Conservation (phyloP, 2,888 invertebrate species). For the Drosophila tripunctata region DNA sequence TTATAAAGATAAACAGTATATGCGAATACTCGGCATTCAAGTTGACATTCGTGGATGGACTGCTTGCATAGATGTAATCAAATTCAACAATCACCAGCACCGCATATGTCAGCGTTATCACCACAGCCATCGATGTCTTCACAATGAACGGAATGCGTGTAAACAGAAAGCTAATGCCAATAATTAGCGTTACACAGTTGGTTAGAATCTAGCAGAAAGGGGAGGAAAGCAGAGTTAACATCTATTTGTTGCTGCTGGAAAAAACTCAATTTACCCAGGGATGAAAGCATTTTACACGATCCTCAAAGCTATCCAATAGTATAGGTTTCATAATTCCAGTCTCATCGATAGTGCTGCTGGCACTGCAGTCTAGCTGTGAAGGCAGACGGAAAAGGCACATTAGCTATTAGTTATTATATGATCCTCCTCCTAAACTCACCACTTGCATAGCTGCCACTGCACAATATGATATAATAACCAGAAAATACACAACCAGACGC, state of each 20-base stretch:
- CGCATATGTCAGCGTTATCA: slow-evolving; percentile 88
- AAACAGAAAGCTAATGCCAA: slow-evolving; percentile 91
- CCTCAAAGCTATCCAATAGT: slow-evolving; percentile 1
- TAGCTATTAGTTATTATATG: not conserved
- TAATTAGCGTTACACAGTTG: slow-evolving; percentile 86
- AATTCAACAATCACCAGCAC: slow-evolving; percentile 88
- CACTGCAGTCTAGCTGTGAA: not conserved
- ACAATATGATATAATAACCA: slow-evolving; percentile 88
- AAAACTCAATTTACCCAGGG: slow-evolving; percentile 79
- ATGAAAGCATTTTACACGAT: slow-evolving; percentile 78
- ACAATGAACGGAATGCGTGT: slow-evolving; percentile 92
- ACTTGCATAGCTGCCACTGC: slow-evolving; percentile 82
- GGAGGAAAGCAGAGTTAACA: no score
- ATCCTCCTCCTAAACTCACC: slow-evolving; percentile 54
- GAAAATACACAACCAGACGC: slow-evolving; percentile 88
- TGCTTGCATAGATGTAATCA: slow-evolving; percentile 85
- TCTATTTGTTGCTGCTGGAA: not conserved
- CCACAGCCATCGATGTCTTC: slow-evolving; percentile 89
- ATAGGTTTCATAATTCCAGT: not conserved
- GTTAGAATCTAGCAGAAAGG: slow-evolving; percentile 84
- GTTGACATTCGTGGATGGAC: slow-evolving; percentile 89
- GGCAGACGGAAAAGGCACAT: not conserved
- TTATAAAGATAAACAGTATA: slow-evolving; percentile 89
- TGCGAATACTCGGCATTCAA: slow-evolving; percentile 89
- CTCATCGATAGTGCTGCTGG: not conserved